Evolutionary conservation across 2,113 vertebrate species (phyloP).

Genomic region (Notechis scutatus): DNA sequence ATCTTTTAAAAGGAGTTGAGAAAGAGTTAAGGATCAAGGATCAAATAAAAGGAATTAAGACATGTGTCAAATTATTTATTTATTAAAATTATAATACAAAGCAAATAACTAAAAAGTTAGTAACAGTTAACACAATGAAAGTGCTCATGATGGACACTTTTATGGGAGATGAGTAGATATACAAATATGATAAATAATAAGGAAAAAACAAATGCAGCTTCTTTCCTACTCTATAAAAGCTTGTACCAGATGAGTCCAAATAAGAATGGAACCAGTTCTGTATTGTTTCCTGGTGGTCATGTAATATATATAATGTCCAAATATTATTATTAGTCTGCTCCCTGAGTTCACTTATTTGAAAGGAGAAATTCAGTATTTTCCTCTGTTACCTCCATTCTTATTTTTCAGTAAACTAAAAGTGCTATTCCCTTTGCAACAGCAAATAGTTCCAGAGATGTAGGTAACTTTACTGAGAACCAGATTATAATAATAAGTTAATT

Average conservation of each 20-base stretch:
- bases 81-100: not conserved
- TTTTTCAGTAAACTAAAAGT: not conserved
- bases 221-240: not conserved
- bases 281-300: not conserved
- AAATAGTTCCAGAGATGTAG: not conserved
- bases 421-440: not conserved
- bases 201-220: not conserved
- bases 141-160: not conserved
- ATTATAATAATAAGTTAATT: not conserved
- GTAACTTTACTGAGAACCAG: not conserved
- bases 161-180: not conserved
- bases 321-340: not conserved
- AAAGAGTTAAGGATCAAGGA: not conserved
- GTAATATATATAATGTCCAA: not conserved
- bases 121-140: not conserved
- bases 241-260: not conserved
- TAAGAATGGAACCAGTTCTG: not conserved
- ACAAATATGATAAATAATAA: not conserved
- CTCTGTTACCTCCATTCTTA: not conserved
- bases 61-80: not conserved
- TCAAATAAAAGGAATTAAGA: not conserved
- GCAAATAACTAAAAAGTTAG: not conserved
- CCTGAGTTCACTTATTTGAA: not conserved
- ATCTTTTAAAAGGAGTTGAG: not conserved
- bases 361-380: not conserved